A percentile compares a stretch with the other conserved stretches of the same genome.
phyloP scores from a whole-genome alignment of 1,140 invertebrate species.

The Bombus polaris region DNA sequence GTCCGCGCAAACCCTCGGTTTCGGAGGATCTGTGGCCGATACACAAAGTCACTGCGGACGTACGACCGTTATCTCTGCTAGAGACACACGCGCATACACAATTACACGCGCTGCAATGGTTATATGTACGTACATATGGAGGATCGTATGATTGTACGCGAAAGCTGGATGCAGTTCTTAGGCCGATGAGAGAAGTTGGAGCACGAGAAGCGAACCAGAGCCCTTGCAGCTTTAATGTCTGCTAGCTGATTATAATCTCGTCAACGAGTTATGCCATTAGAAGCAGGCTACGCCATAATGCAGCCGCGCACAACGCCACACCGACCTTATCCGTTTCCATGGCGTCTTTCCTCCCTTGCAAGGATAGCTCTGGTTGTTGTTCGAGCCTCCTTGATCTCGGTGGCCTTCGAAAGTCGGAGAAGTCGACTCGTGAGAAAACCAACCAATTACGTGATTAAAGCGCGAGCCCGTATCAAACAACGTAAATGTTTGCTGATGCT shows the following conservation, averaged over 20 bases:
- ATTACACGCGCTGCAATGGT: not conserved
- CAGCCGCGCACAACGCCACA: slow-evolving; percentile 6
- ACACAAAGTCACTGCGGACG: slow-evolving; percentile 60
- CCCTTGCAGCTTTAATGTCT: slow-evolving; percentile 78
- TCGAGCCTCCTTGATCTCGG: not conserved
- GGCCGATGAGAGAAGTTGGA: slow-evolving; percentile 49
- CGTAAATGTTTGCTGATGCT: too few species aligned
- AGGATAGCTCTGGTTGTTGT: not conserved
- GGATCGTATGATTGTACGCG: not conserved
- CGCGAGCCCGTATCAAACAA: not conserved
- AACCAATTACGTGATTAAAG: slow-evolving; percentile 40
- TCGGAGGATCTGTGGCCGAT: slow-evolving; percentile 59
- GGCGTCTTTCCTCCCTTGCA: not conserved
- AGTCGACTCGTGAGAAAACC: not conserved
- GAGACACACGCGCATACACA: slow-evolving; percentile 52
- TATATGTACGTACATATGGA: not conserved
- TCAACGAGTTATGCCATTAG: slow-evolving; percentile 80
- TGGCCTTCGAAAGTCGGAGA: not conserved
- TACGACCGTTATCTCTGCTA: slow-evolving; percentile 50
- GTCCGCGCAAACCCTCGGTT: slow-evolving; percentile 39
- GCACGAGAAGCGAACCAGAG: slow-evolving; percentile 45
- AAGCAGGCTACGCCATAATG: slow-evolving; percentile 59
- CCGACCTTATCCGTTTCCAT: slow-evolving; percentile 46
- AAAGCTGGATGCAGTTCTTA: slow-evolving; percentile 4
- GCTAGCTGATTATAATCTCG: slow-evolving; percentile 82